Percentiles rank a stretch among this genome's conserved stretches.
Conservation (phyloP, 2,888 invertebrate species). For the Trissoscelio sp. region DNA sequence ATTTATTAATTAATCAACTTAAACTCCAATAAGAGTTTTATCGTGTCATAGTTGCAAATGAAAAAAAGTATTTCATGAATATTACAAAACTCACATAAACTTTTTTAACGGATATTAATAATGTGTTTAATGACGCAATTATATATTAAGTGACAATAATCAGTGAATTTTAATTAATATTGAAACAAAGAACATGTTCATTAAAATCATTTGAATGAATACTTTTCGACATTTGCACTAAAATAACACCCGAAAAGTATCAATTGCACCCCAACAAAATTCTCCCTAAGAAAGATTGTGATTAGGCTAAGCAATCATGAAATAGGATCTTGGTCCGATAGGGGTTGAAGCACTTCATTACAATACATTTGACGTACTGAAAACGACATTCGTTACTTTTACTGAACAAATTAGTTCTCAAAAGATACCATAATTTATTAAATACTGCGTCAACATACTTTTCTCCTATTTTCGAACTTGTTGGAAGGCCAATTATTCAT, state of each 20-base stretch:
- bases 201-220: too few relatives aligned
- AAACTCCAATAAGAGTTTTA: too few relatives aligned
- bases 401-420: neutral
- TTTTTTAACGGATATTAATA: too few relatives aligned
- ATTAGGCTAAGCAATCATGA: conserved; percentile 21
- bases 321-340: conserved; percentile 27
- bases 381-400: neutral
- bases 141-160: too few relatives aligned
- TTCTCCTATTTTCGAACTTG: neutral
- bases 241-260: conserved; percentile 15
- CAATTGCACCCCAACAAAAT: conserved; percentile 22
- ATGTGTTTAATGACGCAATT: too few relatives aligned
- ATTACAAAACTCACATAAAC: too few relatives aligned
- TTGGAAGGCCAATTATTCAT: neutral
- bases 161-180: too few relatives aligned
- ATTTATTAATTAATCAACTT: too few relatives aligned
- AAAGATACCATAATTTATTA: neutral
- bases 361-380: conserved; percentile 4
- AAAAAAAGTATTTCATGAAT: too few relatives aligned
- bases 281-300: conserved; percentile 14
- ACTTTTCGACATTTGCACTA: too few relatives aligned
- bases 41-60: too few relatives aligned
- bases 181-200: too few relatives aligned
- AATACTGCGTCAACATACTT: neutral
- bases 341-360: conserved; percentile 21